Base-by-base conservation (phyloP, 2,113 vertebrate species). In the Notarius quadriscutis region DNA sequence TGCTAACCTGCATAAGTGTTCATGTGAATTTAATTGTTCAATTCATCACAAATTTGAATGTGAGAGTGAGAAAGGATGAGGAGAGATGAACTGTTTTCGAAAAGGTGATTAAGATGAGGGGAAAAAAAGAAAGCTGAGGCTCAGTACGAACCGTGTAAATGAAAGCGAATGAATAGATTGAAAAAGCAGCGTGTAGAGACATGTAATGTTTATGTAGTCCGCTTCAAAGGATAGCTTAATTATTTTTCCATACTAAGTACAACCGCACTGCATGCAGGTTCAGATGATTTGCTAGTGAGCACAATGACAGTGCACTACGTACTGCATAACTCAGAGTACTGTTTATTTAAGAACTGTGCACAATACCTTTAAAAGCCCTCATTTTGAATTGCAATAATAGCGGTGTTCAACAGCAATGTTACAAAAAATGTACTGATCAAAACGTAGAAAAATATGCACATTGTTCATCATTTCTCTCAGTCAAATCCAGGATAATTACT, bases 221-320 rank as follows among this genome's bases (percentile, higher is more conserved):
- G 80, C 92, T 93, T 94, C 93, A 95, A 94, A 94, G 94, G 87
- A 85, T 84, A 72, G 53, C 87, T 80, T 94, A 93, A 95, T 95
- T 92, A 91, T 93, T 94, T 93, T 93, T 92, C 90, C 94, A 93
- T 89, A 88, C 88, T 81, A 83, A 87, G 86, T 87, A 92, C 89
- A 91, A 87, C 79, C 89, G 88, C 87, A 88, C 87, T 87, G 91
- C 82, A 92, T 88, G 89, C 88, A 90, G 80, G 74, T 83, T 62
- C 58, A 55, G 63, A 83, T 81, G 83, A 88, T 91, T 91, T 89
- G 78, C 60, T 83, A 83, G 75, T 22, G 57, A 65, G 58, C 41
- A 57, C 48, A 53, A 2, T 50, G 9, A 57, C n/a, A 63, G 50
- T 11, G 53, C 25, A 60, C 30, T 78, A 12, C 25, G 57, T 41